Conservation (phyloP, 1,140 invertebrate genomes). For the Solenopsis invicta region DNA sequence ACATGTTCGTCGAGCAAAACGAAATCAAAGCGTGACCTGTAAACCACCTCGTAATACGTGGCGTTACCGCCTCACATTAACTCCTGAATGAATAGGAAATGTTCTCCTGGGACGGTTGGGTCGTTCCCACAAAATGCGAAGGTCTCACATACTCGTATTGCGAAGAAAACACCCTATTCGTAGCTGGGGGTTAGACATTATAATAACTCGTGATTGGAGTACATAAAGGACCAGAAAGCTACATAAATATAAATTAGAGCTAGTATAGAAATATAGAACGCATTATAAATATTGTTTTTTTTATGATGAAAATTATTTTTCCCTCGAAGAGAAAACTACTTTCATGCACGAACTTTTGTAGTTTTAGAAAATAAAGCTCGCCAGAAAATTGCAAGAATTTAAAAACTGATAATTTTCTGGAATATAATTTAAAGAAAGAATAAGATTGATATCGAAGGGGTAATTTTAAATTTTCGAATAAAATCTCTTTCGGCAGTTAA, state of each 20-base stretch:
- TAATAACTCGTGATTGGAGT: background rate
- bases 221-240: background rate
- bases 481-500: background rate
- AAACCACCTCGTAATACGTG: background rate
- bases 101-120: background rate
- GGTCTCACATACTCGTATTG: background rate
- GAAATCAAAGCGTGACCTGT: constrained; percentile 17
- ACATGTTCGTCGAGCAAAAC: background rate
- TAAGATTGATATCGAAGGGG: background rate
- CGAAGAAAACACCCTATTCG: background rate
- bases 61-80: constrained; percentile 24
- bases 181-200: background rate
- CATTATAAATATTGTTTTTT: background rate
- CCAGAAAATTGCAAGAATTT: background rate
- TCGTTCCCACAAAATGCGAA: background rate
- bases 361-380: background rate
- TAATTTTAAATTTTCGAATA: background rate
- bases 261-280: background rate
- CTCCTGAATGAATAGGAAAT: constrained; percentile 53
- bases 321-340: background rate
- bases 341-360: background rate
- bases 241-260: background rate
- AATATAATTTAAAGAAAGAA: constrained; percentile 3
- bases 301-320: background rate
- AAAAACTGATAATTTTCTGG: background rate